Base-by-base conservation (phyloP, 2,888 invertebrate genomes). In the Dryomyza anilis region DNA sequence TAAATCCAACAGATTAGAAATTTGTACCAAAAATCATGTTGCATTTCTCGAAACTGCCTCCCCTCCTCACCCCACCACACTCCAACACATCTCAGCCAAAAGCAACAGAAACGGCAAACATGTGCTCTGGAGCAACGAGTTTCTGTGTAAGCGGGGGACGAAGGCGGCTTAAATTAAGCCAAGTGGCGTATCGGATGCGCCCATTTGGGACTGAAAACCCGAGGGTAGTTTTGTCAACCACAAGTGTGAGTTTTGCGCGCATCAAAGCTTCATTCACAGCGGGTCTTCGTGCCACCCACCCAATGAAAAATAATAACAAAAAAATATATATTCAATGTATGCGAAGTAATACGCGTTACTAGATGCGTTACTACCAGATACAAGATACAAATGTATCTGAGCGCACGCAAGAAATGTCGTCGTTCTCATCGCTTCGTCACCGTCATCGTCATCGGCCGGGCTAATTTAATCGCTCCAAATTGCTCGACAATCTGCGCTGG, bases 381-480 rank as follows among this genome's bases (percentile, higher is more conserved):
- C 16, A 27, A 62, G 59, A 14, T 45, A 52, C 43, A 55, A 62
- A 29, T 27, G 55, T 55, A 45, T 29, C 62, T 27, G 16, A 30
- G 52, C 23, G 48, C 58, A 59, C 33, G 39, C 53, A 53, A n/a
- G n/a, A n/a, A n/a, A n/a, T n/a, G n/a, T n/a, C n/a, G n/a, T n/a
- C n/a, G n/a, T n/a, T n/a, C n/a, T n/a, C n/a, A n/a, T n/a, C n/a
- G n/a, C n/a, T n/a, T n/a, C n/a, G n/a, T n/a, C n/a, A n/a, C n/a
- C n/a, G n/a, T n/a, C n/a, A n/a, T n/a, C n/a, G n/a, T n/a, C 61
- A 53, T 61, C 74, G 77, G 74, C 75, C 73, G 72, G 74, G 81
- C 81, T 81, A 81, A 81, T 81, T 81, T 82, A 82, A 81, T 81
- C 80, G 78, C 76, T 75, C 78, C 81, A 81, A 81, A 82, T 81